Evolutionary conservation across 92 coral and sea anemone genomes (phyloP), one percentile per base, ranked within the genome.

Genomic region (Epizoanthus illoricatus): DNA sequence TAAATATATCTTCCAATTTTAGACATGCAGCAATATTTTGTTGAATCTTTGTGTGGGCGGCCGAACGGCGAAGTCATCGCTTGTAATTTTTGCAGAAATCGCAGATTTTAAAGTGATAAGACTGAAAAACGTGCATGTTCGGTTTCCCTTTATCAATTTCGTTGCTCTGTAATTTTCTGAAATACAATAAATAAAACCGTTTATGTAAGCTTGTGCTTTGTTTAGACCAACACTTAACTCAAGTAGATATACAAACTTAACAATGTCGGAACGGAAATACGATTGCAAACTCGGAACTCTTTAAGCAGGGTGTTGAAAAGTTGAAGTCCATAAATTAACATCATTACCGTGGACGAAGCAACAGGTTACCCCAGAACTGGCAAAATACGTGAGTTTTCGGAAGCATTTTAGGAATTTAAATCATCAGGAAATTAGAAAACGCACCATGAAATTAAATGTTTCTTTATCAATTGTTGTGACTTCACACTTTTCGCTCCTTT

Each of bases 291-390:
- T 66, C 64, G 69, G 76, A 65, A 67, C 19, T 45, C 24, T 40
- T 59, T 65, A 52, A 84, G 84, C 52, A 23, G 71, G 71, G 64
- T 67, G 85, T 81, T 81, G 85, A 81, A 81, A n/a, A 67, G 85
- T 67, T 68, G 68, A 15, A 67, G 57, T 10, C 68, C 73, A 55
- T 58, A 52, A 81, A 67, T 43, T 81, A 10, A 69, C n/a, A 28
- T 81, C 15, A 42, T 4, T 63, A 65, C 67, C 57, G 76, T 69
- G 67, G 19, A n/a, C 28, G 49, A 65, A 54, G 45, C 63, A 65
- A 68, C 19, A 36, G 63, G 41, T 19, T 57, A 54, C 65, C 79
- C 64, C 66, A 75, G 61, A 41, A 49, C 5, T 17, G 15, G 40
- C 71, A 63, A 43, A 76, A 78, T 61, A 76, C 52, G 47, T 58